Base-by-base conservation (phyloP, 2,113 vertebrate species). In the Rhineura floridana region DNA sequence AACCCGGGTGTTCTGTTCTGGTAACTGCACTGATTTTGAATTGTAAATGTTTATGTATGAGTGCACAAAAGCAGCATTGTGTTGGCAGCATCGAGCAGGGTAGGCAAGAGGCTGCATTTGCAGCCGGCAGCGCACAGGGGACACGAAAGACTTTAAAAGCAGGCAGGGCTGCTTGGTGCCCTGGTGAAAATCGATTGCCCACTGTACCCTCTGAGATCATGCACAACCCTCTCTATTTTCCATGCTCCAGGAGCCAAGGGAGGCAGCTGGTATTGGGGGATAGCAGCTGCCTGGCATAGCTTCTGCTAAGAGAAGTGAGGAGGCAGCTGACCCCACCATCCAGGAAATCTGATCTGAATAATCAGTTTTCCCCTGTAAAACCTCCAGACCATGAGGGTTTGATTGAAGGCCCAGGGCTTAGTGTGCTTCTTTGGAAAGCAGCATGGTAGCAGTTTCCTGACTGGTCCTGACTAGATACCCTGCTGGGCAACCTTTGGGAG, bases 41-140 rank as follows among this genome's bases (percentile, higher is more conserved):
- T 96, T 93, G 96, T 97, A 96, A 96, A 97, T 96, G 96, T 97
- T 97, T 96, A 96, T 96, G 95, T 94, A 91, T 81, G 90, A 81
- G 48, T 95, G 95, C 96, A 97, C 96, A 97, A 97, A 97, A 96
- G 92, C 90, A 88, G 93, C 95, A 93, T 94, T 97, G 95, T 96
- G 93, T 89, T 10, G 46, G 39, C 30, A 15, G n/a, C 55, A n/a
- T 33, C 23, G 19, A 92, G 93, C 90, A 93, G 93, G 86, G 92
- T 93, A 90, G 93, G 59, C 13, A 0, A 86, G 88, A 87, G 28
- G 89, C 91, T 2, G 30, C 91, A 93, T 86, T 89, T 83, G 81
- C 46, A 65, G 70, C 84, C 91, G 83, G 94, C 91, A 87, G 92
- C 91, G 77, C 93, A 85, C 69, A 89, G 89, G 93, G 89, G 93